These are phyloP conservation scores for Caenorhabditis sp. DNA, from an alignment of 2,888 invertebrate species.

Conservation along the genomic window DNA sequence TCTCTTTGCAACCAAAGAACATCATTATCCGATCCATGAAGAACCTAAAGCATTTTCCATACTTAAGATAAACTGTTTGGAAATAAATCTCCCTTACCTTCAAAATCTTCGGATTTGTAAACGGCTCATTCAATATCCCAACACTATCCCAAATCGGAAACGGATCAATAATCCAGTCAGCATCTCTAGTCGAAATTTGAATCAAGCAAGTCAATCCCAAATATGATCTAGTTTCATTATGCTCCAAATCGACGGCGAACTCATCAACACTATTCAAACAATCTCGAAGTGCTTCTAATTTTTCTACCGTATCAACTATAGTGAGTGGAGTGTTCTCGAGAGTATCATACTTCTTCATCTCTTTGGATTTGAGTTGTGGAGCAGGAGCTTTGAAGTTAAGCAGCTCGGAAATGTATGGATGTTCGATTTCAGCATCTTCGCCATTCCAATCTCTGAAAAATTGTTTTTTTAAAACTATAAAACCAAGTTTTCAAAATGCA, in stretches of 20 bases:
- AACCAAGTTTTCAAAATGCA: too few relatives aligned
- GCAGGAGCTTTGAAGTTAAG: constrained; percentile 49
- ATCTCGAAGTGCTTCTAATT: constrained; percentile 78
- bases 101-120: constrained; percentile 86
- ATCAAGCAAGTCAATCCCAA: constrained; percentile 93
- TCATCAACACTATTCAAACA: constrained; percentile 79
- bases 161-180: constrained; percentile 90
- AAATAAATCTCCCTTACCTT: constrained; percentile 76
- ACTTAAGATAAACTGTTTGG: neutral
- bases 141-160: constrained; percentile 84
- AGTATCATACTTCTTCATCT: constrained; percentile 72
- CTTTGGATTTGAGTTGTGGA: constrained; percentile 38
- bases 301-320: constrained; percentile 78
- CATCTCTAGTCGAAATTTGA: constrained; percentile 84
- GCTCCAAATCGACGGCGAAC: constrained; percentile 87
- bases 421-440: constrained; percentile 41
- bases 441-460: constrained; percentile 21
- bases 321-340: constrained; percentile 79
- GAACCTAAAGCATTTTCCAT: constrained; percentile 78
- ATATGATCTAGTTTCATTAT: constrained; percentile 89
- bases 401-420: constrained; percentile 64
- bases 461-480: neutral
- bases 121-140: constrained; percentile 84
- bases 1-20: constrained; percentile 94
- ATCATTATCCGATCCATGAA: constrained; percentile 90